Conservation (phyloP, 2,888 invertebrate species). For the Ypsolopha scabrella region DNA sequence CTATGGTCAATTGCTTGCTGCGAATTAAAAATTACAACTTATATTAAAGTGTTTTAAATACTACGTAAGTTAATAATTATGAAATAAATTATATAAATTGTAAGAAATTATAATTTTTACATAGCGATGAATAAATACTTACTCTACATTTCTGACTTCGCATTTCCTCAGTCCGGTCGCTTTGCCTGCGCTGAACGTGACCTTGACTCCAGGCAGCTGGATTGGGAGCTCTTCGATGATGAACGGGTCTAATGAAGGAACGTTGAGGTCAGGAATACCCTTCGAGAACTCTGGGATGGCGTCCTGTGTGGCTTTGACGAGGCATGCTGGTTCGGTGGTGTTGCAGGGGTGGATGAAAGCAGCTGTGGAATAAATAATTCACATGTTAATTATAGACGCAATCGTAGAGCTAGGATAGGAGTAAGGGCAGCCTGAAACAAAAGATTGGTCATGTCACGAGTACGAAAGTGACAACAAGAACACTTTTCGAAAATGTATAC, state of each 20-base stretch:
- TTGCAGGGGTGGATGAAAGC: slow-evolving; percentile 59
- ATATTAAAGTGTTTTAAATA: too few species aligned
- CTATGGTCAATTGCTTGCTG: too few species aligned
- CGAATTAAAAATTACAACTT: too few species aligned
- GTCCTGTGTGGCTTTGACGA: slow-evolving; percentile 49
- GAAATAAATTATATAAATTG: too few species aligned
- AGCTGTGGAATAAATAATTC: slow-evolving; percentile 24
- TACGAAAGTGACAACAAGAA: too few species aligned
- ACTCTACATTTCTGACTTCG: slow-evolving; percentile 58
- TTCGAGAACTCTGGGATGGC: slow-evolving; percentile 55
- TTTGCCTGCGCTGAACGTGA: slow-evolving; percentile 53
- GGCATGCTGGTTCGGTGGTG: slow-evolving; percentile 44
- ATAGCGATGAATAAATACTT: too few species aligned
- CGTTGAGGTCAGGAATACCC: slow-evolving; percentile 47
- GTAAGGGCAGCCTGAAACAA: too few species aligned
- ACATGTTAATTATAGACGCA: too few species aligned
- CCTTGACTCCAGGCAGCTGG: slow-evolving; percentile 58
- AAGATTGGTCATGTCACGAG: too few species aligned
- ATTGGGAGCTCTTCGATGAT: slow-evolving; percentile 54
- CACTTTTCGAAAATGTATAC: too few species aligned
- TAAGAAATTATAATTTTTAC: too few species aligned
- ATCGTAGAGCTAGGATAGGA: too few species aligned
- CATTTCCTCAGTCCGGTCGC: slow-evolving; percentile 55
- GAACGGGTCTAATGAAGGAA: slow-evolving; percentile 54
- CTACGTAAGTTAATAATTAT: slow-evolving; percentile 8